A percentile compares a stretch with the other conserved stretches of the same genome.
Conservation (phyloP, 2,113 vertebrate species). For the Lynx canadensis region DNA sequence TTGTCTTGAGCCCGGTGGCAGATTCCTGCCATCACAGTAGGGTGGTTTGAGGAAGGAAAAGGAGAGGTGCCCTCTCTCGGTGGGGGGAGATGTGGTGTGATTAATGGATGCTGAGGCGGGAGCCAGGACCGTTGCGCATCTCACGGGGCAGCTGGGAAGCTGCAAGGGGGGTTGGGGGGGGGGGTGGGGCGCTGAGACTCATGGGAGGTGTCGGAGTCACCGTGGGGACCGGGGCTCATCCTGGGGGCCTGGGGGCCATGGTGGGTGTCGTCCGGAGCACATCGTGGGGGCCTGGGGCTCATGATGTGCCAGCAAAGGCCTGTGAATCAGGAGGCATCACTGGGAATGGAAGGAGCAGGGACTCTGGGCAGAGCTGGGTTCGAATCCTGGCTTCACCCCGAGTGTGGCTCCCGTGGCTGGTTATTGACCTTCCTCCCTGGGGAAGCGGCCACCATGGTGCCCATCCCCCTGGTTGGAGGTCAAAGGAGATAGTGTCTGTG, state of each 20-base stretch:
- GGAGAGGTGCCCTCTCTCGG: not conserved
- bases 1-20: not conserved
- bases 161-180: not conserved
- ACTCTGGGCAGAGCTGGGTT: no score
- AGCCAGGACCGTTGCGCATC: accelerated
- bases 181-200: not conserved
- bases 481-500: accelerated
- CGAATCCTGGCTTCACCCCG: not conserved
- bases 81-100: not conserved
- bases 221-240: not conserved
- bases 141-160: not conserved
- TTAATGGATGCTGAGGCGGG: not conserved
- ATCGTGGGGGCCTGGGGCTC: not conserved
- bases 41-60: not conserved
- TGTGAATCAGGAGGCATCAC: not conserved
- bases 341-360: not conserved
- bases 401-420: not conserved
- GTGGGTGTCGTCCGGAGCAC: not conserved
- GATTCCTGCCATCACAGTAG: not conserved
- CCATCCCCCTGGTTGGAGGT: accelerated
- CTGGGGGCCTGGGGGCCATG: not conserved
- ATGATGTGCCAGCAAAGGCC: not conserved
- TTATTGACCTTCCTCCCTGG: not conserved
- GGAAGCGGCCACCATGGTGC: accelerated
- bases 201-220: not conserved